Base-by-base conservation (phyloP, 2,797 vertebrate genomes). In the Spea hammondii region DNA sequence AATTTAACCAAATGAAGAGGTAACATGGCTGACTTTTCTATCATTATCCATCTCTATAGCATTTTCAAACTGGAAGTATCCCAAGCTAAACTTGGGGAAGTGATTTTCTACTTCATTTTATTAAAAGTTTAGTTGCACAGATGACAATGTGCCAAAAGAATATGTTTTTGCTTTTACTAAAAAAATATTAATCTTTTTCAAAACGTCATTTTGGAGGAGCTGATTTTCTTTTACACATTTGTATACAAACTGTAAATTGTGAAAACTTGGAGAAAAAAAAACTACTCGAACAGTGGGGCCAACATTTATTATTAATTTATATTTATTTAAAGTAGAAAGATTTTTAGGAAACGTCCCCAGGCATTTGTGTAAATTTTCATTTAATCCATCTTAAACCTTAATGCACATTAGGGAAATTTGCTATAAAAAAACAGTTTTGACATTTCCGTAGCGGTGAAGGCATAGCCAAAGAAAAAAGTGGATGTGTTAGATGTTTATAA, bases 41-140 rank as follows among this genome's bases (percentile, higher is more conserved):
- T 4, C 4, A 1, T 7, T 10, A 54, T 65, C 45, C 8, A 57
- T 72, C 53, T 48, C 4, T 57, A 48, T 12, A 69, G 6, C 49
- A 50, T 46, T 65, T 32, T 51, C 5, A 64, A 62, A 51, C 46
- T 72, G 76, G 70, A 59, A 64, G 70, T 57, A 55, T 72, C n/a
- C 5, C 9, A 6, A 57, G 62, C 69, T 62, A 72, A 78, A 66
- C 49, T 46, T 67, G n/a, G 66, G 77, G 62, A 72, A 57, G 59
- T 13, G 10, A 70, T 51, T 12, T 45, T 45, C 5, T 45, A 14
- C n/a, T 53, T n/a, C 32, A 70, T 70, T 71, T 32, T 55, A 75
- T 14, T 77, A 46, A 32, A 57, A 10, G 9, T 49, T 13, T 57
- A 11, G 5, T 5, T 57, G 55, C 55, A 57, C 44, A 77, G 32